phyloP scores from a whole-genome alignment of 2,113 vertebrate genomes.

The Galemys pyrenaicus region DNA sequence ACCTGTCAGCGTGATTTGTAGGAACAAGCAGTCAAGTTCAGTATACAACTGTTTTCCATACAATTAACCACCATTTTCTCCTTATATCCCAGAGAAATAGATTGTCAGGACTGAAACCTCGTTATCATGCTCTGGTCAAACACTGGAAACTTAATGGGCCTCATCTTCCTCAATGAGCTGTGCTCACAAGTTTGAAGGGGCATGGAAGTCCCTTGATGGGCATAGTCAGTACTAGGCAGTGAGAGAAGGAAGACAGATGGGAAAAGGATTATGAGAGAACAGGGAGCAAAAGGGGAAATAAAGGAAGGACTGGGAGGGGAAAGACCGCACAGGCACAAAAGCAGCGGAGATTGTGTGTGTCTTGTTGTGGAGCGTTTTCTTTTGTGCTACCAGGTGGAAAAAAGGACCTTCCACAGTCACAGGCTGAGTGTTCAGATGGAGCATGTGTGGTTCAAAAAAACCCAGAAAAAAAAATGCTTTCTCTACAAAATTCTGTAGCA shows the following conservation, averaged over 20 bases:
- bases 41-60: not conserved
- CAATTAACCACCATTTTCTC: constrained; percentile 31
- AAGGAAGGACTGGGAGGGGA: not conserved
- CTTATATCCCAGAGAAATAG: not conserved
- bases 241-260: not conserved
- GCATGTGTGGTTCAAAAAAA: not conserved
- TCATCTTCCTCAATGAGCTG: not conserved
- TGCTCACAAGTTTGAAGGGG: not conserved
- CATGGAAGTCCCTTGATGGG: not conserved
- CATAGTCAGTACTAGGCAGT: not conserved
- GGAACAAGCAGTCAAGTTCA: not conserved
- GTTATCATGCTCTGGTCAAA: not conserved
- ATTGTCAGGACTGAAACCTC: not conserved
- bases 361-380: not conserved
- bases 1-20: not conserved
- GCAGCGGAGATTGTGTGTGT: not conserved
- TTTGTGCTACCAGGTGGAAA: not conserved
- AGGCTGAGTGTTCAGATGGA: not conserved
- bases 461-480: not conserved
- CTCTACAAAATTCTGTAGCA: not conserved
- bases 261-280: not conserved
- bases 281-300: not conserved
- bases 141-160: not conserved
- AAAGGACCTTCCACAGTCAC: not conserved
- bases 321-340: not conserved